Percentiles rank a stretch among this genome's conserved stretches.
These are phyloP conservation scores for Circaetus cinerascens DNA, from an alignment of 2,113 vertebrate genomes.

Conservation along the genomic window DNA sequence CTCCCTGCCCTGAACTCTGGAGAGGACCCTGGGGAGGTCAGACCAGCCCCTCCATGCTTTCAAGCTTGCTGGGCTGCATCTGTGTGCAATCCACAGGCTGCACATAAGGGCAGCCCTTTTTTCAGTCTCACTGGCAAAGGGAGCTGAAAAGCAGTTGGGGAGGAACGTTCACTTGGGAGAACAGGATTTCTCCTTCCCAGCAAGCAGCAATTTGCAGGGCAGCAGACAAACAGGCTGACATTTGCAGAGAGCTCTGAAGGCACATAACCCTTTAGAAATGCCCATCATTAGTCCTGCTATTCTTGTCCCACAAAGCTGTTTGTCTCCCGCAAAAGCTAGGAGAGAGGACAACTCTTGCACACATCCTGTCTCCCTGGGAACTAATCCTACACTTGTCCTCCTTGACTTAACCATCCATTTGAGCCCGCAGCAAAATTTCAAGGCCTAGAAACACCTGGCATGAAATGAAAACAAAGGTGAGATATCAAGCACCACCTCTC, in stretches of 20 bases:
- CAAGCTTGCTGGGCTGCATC: neutral
- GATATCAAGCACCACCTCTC: neutral
- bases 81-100: neutral
- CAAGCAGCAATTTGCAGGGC: neutral
- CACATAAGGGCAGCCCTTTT: neutral
- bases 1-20: neutral
- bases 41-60: neutral
- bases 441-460: neutral
- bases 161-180: neutral
- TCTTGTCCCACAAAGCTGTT: neutral
- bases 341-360: neutral
- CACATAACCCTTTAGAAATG: neutral
- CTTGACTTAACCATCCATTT: neutral
- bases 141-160: neutral
- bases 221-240: slow-evolving; percentile 1
- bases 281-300: neutral
- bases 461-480: neutral
- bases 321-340: neutral
- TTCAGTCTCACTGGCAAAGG: neutral
- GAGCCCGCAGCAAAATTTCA: neutral
- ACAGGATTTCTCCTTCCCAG: neutral
- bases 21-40: neutral
- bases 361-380: neutral
- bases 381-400: neutral
- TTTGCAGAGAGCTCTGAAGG: slow-evolving; percentile 1